Evolutionary conservation across 2,888 invertebrate species (phyloP), one percentile per base, ranked within the genome.

Genomic region (Anticlea derivata): DNA sequence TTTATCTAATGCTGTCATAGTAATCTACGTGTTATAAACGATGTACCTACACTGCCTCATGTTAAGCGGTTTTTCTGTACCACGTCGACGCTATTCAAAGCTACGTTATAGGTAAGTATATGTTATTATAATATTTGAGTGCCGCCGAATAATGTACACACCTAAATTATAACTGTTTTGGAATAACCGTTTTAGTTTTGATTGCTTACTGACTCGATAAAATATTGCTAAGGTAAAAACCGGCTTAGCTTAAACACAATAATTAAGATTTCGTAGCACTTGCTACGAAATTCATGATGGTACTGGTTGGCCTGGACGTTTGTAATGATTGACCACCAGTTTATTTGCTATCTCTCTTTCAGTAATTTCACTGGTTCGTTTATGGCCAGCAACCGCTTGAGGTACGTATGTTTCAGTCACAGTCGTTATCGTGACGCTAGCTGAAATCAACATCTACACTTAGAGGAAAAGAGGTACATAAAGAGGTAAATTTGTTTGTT

Each of bases 1-100:
- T 70, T 72, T 76, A 79, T 78, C 78, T 75, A 44, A 58, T 52
- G 64, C 66, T 78, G 77, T 73, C 73, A 75, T 75, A 75, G 76
- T 75, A 74, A 76, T 53, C 53, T 53, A 44, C 38, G 47, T 17
- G 73, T 74, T 75, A 73, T 74, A 73, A 74, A 73, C 63, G 67
- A 72, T 55, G 63, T 45, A 46, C 34, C 26, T 35, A 4, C 48
- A 70, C 81, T 76, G 78, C 78, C 65, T 77, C 79, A 80, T 57
- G 45, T 55, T 62, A 57, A 35, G 43, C 59, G 55, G 64, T 73
- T 68, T 65, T 66, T 66, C 61, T 63, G 64, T 63, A 62, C 55
- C 68, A 70, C 69, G 63, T 61, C 58, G 61, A 60, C 62, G 53
- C 47, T 68, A 66, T 67, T 68, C 57, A 73, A 75, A 75, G 75